phyloP scores from a whole-genome alignment of 1,140 invertebrate species.

The Drosophila arizonae region DNA sequence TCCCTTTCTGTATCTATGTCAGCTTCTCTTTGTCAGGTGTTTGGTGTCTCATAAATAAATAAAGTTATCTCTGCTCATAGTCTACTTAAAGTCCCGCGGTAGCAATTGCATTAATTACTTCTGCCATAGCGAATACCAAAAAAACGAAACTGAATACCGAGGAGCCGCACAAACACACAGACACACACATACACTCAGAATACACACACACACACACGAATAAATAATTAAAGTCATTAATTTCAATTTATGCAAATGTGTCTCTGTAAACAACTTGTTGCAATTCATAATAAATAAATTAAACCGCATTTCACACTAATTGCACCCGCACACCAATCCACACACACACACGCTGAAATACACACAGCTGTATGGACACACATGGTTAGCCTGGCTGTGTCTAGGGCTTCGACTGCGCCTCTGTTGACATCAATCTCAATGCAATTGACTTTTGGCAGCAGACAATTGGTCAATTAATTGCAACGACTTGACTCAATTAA shows the following conservation, averaged over 20 bases:
- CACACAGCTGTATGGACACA: not conserved
- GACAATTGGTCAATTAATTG: slow-evolving; percentile 80
- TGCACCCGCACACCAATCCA: slow-evolving; percentile 65
- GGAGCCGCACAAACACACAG: not conserved
- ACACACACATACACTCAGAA: slow-evolving; percentile 37
- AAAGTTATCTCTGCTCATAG: slow-evolving; percentile 66
- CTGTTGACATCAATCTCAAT: slow-evolving; percentile 78
- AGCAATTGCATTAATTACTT: slow-evolving; percentile 81
- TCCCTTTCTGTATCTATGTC: not conserved
- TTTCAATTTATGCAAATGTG: slow-evolving; percentile 82
- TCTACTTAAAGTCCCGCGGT: slow-evolving; percentile 64
- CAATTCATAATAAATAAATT: slow-evolving; percentile 82
- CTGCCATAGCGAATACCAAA: slow-evolving; percentile 45
- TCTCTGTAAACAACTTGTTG: slow-evolving; percentile 82
- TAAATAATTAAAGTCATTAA: slow-evolving; percentile 82
- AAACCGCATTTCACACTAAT: slow-evolving; percentile 81
- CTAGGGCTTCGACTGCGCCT: not conserved
- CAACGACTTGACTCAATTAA: slow-evolving; percentile 81
- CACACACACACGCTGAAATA: slow-evolving; percentile 17
- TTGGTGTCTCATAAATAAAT: slow-evolving; percentile 75
- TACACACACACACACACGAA: slow-evolving; percentile 53
- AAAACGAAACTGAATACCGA: not conserved
- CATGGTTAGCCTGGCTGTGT: not conserved
- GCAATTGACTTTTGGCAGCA: slow-evolving; percentile 82
- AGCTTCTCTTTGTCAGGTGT: slow-evolving; percentile 43